A percentile compares a stretch with the other conserved stretches of the same genome.
Evolutionary conservation across 2,797 vertebrate genomes (phyloP).

Genomic region (Pristis pectinata): DNA sequence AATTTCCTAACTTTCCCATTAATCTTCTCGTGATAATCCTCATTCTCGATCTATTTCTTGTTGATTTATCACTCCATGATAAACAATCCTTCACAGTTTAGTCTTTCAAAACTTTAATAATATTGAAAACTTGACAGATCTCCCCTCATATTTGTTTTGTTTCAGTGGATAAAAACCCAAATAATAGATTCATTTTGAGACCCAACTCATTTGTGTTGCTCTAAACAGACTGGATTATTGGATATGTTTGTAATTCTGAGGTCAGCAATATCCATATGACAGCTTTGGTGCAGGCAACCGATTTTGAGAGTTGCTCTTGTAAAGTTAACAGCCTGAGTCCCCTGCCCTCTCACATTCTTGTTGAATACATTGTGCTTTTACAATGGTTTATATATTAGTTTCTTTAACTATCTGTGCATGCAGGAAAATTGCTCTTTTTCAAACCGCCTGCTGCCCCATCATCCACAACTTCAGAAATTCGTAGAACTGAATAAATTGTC

Average conservation of each 20-base stretch:
- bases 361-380: not conserved
- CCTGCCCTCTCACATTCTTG: not conserved
- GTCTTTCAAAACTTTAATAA: not conserved
- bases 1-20: not conserved
- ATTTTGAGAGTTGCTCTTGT: not conserved
- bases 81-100: not conserved
- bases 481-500: not conserved
- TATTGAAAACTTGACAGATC: not conserved
- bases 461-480: not conserved
- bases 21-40: not conserved
- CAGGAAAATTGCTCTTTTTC: not conserved
- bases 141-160: not conserved
- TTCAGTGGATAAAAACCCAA: not conserved
- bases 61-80: not conserved
- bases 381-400: not conserved
- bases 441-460: not conserved
- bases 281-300: not conserved
- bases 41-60: not conserved
- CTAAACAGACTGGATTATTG: not conserved
- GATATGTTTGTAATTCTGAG: not conserved
- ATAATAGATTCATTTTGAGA: not conserved
- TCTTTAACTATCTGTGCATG: not conserved
- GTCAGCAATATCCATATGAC: not conserved
- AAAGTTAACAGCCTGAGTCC: not conserved
- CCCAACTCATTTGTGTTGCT: not conserved